These are phyloP conservation scores for Drosophila pachea DNA, from an alignment of 1,140 invertebrate genomes.

Conservation along the genomic window DNA sequence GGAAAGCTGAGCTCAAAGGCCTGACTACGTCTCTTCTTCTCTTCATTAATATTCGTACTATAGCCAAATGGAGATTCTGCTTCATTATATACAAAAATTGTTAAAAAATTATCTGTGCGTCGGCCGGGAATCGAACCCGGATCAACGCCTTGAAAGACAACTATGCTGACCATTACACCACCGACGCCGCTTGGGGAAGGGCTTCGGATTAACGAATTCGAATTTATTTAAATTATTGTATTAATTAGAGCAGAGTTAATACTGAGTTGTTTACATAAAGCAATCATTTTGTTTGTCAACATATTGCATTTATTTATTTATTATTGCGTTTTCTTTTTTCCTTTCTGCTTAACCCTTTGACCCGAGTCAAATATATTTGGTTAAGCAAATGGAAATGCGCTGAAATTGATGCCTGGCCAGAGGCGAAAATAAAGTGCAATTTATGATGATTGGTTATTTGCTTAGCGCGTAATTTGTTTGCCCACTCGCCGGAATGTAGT, in stretches of 20 bases:
- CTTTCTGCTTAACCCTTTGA: background rate
- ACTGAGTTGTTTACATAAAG: conserved; percentile 4
- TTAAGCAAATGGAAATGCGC: conserved; percentile 32
- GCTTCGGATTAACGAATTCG: background rate
- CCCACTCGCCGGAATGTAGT: conserved; percentile 37
- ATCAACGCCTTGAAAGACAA: conserved; percentile 95
- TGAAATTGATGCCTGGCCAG: conserved; percentile 41
- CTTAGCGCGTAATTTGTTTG: conserved; percentile 71
- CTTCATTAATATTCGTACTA: no score
- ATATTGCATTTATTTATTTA: conserved; percentile 14
- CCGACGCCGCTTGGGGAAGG: conserved; percentile 80
- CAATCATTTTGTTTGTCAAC: conserved; percentile 27
- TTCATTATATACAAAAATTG: background rate
- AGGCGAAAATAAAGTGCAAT: conserved; percentile 58
- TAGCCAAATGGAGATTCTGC: background rate
- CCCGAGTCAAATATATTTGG: conserved; percentile 11
- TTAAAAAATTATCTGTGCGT: conserved; percentile 81
- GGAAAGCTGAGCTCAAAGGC: no score
- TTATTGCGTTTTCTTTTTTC: background rate
- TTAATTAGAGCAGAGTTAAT: conserved; percentile 3
- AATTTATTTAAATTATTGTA: background rate
- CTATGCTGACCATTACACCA: conserved; percentile 95
- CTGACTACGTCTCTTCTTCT: no score
- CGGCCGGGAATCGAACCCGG: conserved; percentile 94
- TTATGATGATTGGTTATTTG: conserved; percentile 74